A percentile compares a stretch with the other conserved stretches of the same genome.
phyloP scores from a whole-genome alignment of 1,140 invertebrate genomes.

The Pseudomyrmex sp. region DNA sequence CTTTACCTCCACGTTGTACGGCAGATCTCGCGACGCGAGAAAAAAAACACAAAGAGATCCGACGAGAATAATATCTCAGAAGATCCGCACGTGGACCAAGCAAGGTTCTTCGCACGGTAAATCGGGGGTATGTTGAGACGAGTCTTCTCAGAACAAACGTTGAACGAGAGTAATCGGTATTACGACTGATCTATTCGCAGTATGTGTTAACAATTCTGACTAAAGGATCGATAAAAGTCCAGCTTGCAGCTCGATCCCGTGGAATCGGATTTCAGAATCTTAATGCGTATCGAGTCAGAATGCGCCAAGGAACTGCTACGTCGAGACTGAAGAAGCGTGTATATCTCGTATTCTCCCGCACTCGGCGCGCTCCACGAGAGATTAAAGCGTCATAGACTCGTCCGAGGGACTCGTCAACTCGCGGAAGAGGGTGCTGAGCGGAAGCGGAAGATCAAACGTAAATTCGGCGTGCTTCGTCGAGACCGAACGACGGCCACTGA shows the following conservation, averaged over 20 bases:
- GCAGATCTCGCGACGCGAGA: neutral
- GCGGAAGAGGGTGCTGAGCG: slow-evolving; percentile 5
- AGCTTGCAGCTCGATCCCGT: neutral
- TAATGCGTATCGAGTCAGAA: neutral
- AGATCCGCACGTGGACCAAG: slow-evolving; percentile 54
- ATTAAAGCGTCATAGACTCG: slow-evolving; percentile 58
- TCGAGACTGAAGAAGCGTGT: neutral
- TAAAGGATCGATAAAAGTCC: neutral
- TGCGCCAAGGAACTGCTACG: neutral
- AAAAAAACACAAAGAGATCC: neutral
- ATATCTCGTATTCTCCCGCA: neutral
- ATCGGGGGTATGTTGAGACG: neutral
- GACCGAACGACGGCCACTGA: slow-evolving; percentile 71
- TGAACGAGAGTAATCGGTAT: neutral
- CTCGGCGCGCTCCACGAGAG: neutral
- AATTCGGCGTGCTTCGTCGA: slow-evolving; percentile 39
- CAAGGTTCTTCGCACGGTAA: neutral
- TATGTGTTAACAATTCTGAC: neutral
- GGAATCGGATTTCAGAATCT: neutral
- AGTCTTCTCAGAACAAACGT: neutral
- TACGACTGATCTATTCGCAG: neutral
- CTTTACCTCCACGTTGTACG: slow-evolving; percentile 68
- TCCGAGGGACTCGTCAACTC: slow-evolving; percentile 41
- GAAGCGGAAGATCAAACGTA: slow-evolving; percentile 4
- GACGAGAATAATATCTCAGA: neutral